These are phyloP conservation scores for Callocephalon fimbriatum DNA, from an alignment of 2,113 vertebrate species.

Conservation along the genomic window DNA sequence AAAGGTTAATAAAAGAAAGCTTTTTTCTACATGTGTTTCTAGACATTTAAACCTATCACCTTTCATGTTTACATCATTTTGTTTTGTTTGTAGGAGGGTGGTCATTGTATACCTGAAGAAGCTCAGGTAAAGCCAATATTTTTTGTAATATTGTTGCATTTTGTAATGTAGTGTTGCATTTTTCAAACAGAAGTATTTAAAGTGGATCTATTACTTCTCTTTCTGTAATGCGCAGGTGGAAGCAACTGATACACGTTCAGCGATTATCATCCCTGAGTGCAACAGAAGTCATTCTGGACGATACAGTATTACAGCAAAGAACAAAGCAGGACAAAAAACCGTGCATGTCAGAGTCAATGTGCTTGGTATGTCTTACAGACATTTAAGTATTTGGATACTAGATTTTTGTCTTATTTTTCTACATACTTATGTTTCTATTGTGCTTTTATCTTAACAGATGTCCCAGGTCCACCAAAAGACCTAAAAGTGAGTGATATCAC, in stretches of 20 bases:
- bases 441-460: conserved; percentile 80
- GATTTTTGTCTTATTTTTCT: neutral
- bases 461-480: conserved; percentile 91
- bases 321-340: conserved; percentile 92
- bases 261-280: conserved; percentile 84
- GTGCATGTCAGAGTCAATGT: conserved; percentile 89
- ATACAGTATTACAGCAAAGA: conserved; percentile 93
- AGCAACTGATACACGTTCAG: conserved; percentile 86
- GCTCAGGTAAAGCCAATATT: conserved; percentile 82
- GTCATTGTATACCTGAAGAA: conserved; percentile 90
- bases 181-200: neutral
- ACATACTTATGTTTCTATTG: neutral
- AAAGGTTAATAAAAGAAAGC: conserved; percentile 78
- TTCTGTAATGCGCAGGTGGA: conserved; percentile 77
- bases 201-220: neutral
- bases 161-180: neutral
- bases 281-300: conserved; percentile 90
- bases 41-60: neutral
- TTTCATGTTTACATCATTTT: conserved; percentile 14
- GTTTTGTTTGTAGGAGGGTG: conserved; percentile 81
- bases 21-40: neutral
- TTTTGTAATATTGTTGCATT: neutral
- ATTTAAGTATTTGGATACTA: neutral
- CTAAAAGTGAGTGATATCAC: conserved; percentile 95
- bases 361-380: conserved; percentile 81